These are phyloP conservation scores for Helleia helle DNA, from an alignment of 2,888 invertebrate genomes.

Conservation along the genomic window DNA sequence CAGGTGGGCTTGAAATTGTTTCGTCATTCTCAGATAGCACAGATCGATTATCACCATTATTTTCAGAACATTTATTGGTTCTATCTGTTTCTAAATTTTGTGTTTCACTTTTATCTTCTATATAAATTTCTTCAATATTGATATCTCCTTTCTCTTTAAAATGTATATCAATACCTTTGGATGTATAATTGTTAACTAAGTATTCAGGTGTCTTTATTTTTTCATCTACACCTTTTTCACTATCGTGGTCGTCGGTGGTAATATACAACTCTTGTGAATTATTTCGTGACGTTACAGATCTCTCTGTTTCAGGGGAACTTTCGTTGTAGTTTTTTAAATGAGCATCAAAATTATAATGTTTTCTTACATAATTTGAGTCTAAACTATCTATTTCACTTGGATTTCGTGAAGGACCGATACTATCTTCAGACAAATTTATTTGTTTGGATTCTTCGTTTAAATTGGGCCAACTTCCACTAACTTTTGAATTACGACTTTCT, in stretches of 20 bases:
- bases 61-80: conserved; percentile 10
- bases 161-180: conserved; percentile 20
- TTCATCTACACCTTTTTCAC: conserved; percentile 48
- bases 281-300: conserved; percentile 46
- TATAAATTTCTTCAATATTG: neutral
- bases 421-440: conserved; percentile 61
- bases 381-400: conserved; percentile 74
- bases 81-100: conserved; percentile 25
- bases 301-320: conserved; percentile 61
- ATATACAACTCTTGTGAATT: conserved; percentile 55
- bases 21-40: conserved; percentile 64
- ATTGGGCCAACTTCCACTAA: conserved; percentile 65
- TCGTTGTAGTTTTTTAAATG: conserved; percentile 59
- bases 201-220: conserved; percentile 59
- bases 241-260: conserved; percentile 50
- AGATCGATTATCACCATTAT: conserved; percentile 40
- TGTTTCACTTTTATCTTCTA: conserved; percentile 15
- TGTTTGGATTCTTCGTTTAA: conserved; percentile 58
- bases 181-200: conserved; percentile 58
- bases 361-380: conserved; percentile 73
- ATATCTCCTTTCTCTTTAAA: neutral
- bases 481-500: conserved; percentile 49
- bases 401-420: conserved; percentile 62
- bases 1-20: conserved; percentile 60
- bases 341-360: conserved; percentile 69